These are phyloP conservation scores for Torymus auratus DNA, from an alignment of 2,888 invertebrate genomes.

Conservation along the genomic window DNA sequence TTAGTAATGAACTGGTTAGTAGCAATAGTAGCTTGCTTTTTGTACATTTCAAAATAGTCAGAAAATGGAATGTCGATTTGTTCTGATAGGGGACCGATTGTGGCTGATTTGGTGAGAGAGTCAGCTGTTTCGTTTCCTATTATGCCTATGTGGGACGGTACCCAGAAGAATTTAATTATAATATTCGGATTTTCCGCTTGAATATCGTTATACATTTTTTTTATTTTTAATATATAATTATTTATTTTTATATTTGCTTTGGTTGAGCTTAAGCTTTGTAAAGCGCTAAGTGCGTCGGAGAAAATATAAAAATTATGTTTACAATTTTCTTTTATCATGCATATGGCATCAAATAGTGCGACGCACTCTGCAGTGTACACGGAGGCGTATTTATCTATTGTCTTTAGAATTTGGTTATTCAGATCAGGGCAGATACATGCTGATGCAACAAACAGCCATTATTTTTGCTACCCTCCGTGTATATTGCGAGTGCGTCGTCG, in stretches of 20 bases:
- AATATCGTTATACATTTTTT: not conserved
- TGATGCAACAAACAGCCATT: not conserved
- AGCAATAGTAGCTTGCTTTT: not conserved
- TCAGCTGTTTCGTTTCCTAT: constrained; percentile 12
- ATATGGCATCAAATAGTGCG: not conserved
- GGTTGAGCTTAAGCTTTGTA: not conserved
- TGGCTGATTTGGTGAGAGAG: not conserved
- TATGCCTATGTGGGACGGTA: constrained; percentile 1
- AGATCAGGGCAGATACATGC: not conserved
- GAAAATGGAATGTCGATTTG: not conserved
- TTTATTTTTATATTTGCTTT: not conserved
- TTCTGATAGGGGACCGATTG: not conserved
- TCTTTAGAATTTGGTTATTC: not conserved
- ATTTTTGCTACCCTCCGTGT: constrained; percentile 14
- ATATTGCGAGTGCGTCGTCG: not conserved
- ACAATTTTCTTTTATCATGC: not conserved
- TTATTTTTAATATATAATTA: not conserved
- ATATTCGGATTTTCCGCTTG: not conserved
- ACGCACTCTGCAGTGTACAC: constrained; percentile 11
- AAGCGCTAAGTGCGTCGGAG: not conserved
- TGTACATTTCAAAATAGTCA: not conserved
- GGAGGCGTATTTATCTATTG: not conserved
- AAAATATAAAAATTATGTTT: not conserved
- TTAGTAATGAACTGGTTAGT: not conserved
- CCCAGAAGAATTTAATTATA: not conserved